These are phyloP conservation scores for Phenganax stokvisi DNA, from an alignment of 92 coral and sea anemone species.

Conservation along the genomic window DNA sequence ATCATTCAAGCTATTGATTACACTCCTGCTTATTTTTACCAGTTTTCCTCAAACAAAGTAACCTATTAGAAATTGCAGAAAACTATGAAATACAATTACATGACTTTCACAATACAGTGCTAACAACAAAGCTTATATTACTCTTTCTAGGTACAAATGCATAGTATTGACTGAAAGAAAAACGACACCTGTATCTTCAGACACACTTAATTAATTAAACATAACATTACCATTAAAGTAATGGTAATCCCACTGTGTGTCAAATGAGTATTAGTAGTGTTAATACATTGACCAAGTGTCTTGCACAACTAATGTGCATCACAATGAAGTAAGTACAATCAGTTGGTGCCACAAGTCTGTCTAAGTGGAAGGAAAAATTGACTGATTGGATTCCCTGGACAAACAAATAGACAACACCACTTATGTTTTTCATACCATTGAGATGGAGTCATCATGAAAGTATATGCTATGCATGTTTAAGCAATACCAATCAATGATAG, in stretches of 20 bases:
- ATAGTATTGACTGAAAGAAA: neutral
- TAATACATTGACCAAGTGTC: neutral
- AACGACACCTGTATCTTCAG: neutral
- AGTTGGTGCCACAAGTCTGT: no score
- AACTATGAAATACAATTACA: no score
- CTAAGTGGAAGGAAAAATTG: neutral
- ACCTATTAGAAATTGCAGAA: no score
- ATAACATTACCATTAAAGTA: neutral
- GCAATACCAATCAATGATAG: no score
- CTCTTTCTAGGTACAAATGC: neutral
- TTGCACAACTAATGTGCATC: no score
- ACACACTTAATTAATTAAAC: neutral
- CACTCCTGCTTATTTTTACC: no score
- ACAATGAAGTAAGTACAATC: no score
- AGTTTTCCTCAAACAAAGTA: no score
- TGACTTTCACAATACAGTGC: no score
- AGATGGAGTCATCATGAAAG: neutral
- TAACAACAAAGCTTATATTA: no score
- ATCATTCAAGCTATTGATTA: no score
- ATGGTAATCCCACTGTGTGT: neutral
- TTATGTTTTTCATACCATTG: neutral
- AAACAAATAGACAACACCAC: neutral
- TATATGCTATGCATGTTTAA: neutral
- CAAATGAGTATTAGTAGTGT: neutral
- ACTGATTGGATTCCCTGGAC: neutral